Evolutionary conservation across 2,113 vertebrate genomes (phyloP).

Genomic region (Thinocorus orbignyianus): DNA sequence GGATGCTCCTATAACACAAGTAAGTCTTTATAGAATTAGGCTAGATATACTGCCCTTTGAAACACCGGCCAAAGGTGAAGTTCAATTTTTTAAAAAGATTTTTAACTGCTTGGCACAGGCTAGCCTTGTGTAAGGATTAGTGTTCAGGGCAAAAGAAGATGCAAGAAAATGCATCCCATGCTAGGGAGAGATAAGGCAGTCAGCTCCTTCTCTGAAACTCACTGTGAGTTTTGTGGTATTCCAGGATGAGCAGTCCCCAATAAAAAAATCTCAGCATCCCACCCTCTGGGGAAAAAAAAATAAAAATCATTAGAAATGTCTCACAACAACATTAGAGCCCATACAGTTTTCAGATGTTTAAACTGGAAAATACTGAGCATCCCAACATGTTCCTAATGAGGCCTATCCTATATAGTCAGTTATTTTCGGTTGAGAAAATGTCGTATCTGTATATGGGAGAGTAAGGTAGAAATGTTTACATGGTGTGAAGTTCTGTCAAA

Average conservation of each 20-base stretch:
- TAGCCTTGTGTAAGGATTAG: neutral
- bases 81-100: neutral
- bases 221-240: neutral
- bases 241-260: neutral
- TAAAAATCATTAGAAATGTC: neutral
- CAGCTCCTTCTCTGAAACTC: neutral
- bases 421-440: neutral
- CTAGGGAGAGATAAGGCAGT: neutral
- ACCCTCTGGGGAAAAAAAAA: neutral
- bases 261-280: neutral
- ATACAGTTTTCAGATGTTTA: neutral
- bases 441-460: neutral
- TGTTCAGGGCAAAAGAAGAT: neutral
- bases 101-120: neutral
- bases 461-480: neutral
- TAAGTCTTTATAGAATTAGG: neutral
- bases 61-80: neutral
- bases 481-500: neutral
- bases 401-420: too few relatives aligned
- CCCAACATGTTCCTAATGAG: neutral
- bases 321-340: neutral
- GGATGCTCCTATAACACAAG: neutral
- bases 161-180: neutral
- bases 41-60: neutral
- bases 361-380: neutral